phyloP scores from a whole-genome alignment of 2,113 vertebrate genomes.

The Hiodon tergisus region DNA sequence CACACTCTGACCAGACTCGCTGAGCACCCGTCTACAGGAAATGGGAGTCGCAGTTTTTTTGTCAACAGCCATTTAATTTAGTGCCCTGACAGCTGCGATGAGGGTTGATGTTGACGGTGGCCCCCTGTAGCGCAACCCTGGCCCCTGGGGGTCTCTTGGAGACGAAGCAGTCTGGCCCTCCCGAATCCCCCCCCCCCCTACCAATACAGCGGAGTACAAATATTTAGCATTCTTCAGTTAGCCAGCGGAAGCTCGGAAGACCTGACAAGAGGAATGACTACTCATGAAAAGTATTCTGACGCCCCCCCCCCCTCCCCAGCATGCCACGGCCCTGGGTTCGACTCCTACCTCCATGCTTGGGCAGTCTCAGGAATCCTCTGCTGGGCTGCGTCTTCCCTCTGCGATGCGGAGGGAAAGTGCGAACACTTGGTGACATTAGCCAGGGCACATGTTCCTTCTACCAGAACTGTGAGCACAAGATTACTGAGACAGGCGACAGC shows the following conservation, averaged over 20 bases:
- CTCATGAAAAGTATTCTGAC: conserved; percentile 10
- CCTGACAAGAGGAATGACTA: conserved; percentile 10
- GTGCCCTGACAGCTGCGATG: too few relatives aligned
- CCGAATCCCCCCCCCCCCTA: neutral
- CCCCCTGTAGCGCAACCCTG: too few relatives aligned
- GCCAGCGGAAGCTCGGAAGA: conserved; percentile 7
- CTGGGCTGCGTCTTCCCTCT: neutral
- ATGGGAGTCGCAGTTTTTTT: too few relatives aligned
- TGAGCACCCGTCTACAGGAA: too few relatives aligned
- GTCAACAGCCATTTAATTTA: too few relatives aligned
- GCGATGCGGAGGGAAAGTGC: conserved; percentile 3
- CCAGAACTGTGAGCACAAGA: conserved; percentile 7
- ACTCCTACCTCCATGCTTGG: conserved; percentile 46
- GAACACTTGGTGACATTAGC: conserved; percentile 29
- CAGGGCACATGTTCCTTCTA: conserved; percentile 24
- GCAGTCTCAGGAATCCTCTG: neutral
- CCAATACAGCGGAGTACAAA: conserved; percentile 15
- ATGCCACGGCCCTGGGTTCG: neutral
- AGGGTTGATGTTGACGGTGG: too few relatives aligned
- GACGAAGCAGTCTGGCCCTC: neutral
- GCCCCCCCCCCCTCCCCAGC: neutral
- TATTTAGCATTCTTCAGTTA: conserved; percentile 33
- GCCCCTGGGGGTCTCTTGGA: too few relatives aligned
- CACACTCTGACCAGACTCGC: too few relatives aligned
- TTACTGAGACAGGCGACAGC: conserved; percentile 2